These are phyloP conservation scores for Uloborus diversus DNA, from an alignment of 1,140 invertebrate genomes.

Conservation along the genomic window DNA sequence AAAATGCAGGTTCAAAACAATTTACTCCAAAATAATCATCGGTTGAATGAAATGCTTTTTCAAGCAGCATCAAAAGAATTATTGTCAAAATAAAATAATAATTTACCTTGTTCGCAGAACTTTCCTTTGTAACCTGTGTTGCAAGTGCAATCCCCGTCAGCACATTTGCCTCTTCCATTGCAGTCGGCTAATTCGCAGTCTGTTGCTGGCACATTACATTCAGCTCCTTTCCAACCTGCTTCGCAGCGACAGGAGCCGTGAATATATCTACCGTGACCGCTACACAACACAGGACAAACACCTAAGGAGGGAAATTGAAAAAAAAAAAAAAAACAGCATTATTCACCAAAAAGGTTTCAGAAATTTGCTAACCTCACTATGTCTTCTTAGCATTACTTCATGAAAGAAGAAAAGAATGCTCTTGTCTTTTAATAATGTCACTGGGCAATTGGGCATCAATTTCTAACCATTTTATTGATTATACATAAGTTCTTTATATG, in stretches of 20 bases:
- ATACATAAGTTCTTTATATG: no score
- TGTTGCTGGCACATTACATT: constrained; percentile 89
- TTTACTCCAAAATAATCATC: no score
- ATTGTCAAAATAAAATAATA: no score
- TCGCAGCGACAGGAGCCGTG: constrained; percentile 97
- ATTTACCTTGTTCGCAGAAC: constrained; percentile 84
- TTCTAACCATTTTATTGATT: no score
- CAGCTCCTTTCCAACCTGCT: constrained; percentile 96
- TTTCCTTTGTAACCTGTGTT: constrained; percentile 91
- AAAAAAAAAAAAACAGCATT: not conserved
- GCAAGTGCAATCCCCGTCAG: constrained; percentile 93
- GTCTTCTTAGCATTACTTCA: no score
- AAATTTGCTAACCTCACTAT: no score
- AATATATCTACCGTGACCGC: constrained; percentile 93
- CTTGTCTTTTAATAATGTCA: no score
- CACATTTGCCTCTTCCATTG: constrained; percentile 93
- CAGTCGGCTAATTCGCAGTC: constrained; percentile 94
- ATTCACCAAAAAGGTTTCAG: not conserved
- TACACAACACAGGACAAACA: constrained; percentile 95
- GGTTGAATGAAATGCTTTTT: no score
- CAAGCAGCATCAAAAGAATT: no score
- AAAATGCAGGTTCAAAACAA: no score
- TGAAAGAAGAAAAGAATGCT: no score
- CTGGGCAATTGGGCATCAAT: no score
- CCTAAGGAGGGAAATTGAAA: constrained; percentile 69